Percentiles rank a stretch among this genome's conserved stretches.
These are phyloP conservation scores for Cochlearius cochlearius DNA, from an alignment of 2,113 vertebrate species.

Conservation along the genomic window DNA sequence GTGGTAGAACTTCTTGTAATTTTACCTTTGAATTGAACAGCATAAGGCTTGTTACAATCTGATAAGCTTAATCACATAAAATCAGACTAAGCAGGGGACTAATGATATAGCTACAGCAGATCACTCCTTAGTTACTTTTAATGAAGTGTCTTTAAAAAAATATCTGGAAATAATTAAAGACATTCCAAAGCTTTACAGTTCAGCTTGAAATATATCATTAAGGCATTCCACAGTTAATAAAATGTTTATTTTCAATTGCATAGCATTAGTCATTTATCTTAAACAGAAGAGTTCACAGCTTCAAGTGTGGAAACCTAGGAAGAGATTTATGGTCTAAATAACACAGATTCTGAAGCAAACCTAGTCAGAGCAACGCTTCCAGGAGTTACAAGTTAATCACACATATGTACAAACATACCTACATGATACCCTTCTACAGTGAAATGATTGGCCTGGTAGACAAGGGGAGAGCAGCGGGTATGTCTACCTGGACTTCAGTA, in stretches of 20 bases:
- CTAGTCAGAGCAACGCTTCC: background rate
- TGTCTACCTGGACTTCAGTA: background rate
- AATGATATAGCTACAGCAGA: background rate
- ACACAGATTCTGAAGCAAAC: background rate
- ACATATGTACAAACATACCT: background rate
- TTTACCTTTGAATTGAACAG: background rate
- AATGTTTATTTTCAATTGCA: background rate
- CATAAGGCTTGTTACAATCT: background rate
- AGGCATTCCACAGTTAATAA: background rate
- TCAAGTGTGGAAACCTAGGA: background rate
- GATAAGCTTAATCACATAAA: background rate
- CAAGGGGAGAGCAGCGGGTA: background rate
- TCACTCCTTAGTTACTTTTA: background rate
- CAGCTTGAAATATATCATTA: background rate
- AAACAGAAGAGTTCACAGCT: background rate
- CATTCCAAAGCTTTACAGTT: background rate
- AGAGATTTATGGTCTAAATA: background rate
- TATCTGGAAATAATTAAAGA: background rate
- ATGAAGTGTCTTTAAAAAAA: background rate
- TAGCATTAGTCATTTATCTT: background rate
- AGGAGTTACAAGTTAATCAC: background rate
- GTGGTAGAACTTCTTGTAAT: background rate
- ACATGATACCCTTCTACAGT: background rate
- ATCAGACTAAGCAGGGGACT: background rate
- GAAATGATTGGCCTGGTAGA: background rate